phyloP scores from a whole-genome alignment of 1,140 invertebrate species.

The Papilio machaon region DNA sequence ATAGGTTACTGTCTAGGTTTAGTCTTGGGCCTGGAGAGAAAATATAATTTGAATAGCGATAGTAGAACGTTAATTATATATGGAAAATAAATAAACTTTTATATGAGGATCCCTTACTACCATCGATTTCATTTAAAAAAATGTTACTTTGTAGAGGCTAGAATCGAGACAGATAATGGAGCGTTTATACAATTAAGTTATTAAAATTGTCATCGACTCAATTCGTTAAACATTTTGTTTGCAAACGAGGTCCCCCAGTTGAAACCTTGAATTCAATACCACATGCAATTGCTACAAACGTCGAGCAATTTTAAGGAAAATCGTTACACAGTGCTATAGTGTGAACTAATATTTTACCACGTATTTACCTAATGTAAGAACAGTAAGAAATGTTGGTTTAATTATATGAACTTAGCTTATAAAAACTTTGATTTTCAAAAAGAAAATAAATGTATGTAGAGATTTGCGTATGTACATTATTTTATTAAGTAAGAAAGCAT shows the following conservation, averaged over 20 bases:
- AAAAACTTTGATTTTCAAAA: not conserved
- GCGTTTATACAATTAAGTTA: not conserved
- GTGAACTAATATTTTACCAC: not conserved
- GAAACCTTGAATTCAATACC: slow-evolving; percentile 6
- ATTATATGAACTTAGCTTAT: not conserved
- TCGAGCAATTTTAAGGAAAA: slow-evolving; percentile 14
- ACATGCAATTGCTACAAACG: not conserved
- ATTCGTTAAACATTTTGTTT: not conserved
- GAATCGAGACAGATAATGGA: too few relatives aligned
- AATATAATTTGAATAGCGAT: too few relatives aligned
- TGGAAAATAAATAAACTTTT: too few relatives aligned
- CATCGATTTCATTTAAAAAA: too few relatives aligned
- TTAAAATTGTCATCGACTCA: not conserved
- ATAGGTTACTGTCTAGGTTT: not conserved
- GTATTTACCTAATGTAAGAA: not conserved
- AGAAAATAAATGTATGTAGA: too few relatives aligned
- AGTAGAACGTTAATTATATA: not conserved
- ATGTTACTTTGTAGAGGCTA: too few relatives aligned
- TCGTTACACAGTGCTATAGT: not conserved
- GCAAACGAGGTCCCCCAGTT: not conserved
- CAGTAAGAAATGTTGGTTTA: not conserved
- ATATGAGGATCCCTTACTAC: too few relatives aligned
- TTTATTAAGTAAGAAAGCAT: not conserved
- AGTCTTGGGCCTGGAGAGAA: too few relatives aligned
- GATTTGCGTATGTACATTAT: not conserved